Conservation (phyloP, 2,797 vertebrate species). For the Oryzias sinensis region DNA sequence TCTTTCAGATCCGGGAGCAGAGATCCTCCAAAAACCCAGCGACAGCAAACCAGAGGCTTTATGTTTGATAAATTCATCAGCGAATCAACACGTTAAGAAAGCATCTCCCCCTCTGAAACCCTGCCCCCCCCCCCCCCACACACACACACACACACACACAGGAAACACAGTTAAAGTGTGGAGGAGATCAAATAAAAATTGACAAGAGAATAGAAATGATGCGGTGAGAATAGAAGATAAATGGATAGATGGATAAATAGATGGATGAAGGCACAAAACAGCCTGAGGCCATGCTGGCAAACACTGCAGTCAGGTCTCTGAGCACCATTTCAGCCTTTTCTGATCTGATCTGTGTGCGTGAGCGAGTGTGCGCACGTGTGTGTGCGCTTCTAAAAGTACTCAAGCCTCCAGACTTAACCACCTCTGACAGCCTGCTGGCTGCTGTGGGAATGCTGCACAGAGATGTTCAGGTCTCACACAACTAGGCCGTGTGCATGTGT, state of each 20-base stretch:
- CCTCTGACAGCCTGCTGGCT: constrained; percentile 54
- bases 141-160: not conserved
- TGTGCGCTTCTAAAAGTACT: constrained; percentile 28
- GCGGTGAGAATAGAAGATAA: constrained; percentile 21
- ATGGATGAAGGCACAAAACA: constrained; percentile 28
- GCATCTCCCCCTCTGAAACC: no score
- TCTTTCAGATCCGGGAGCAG: no score
- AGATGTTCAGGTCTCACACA: constrained; percentile 4
- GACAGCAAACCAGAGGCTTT: no score
- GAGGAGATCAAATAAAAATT: constrained; percentile 6
- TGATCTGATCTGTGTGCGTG: constrained; percentile 44
- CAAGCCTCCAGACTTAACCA: constrained; percentile 39
- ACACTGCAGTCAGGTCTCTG: constrained; percentile 69
- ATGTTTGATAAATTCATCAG: no score
- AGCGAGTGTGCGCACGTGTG: not conserved
- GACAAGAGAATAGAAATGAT: constrained; percentile 11
- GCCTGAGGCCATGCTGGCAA: constrained; percentile 68
- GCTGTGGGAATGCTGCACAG: constrained; percentile 26
- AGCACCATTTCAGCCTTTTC: constrained; percentile 61
- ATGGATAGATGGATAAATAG: constrained; percentile 20
- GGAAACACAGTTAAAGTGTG: not conserved
- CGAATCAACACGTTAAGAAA: no score
- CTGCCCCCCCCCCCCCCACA: no score
- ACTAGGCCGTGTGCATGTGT: not conserved
- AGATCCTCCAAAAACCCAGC: no score